A percentile compares a stretch with the other conserved stretches of the same genome.
Evolutionary conservation across 1,140 invertebrate genomes (phyloP).

Genomic region (Drusus annulatus): DNA sequence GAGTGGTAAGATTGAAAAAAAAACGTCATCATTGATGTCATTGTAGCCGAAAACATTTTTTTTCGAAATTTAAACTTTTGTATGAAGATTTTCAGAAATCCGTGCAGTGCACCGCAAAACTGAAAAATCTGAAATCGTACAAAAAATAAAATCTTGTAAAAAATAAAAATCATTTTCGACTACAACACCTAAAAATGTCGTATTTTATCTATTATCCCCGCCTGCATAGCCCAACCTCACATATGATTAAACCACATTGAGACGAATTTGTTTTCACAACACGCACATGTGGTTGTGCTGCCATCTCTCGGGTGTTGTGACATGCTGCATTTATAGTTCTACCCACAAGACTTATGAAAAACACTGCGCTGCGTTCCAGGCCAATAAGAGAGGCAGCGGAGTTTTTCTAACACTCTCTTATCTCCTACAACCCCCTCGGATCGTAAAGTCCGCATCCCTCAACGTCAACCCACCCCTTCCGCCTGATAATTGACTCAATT

Average conservation of each 20-base stretch:
- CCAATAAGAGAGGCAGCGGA: not conserved
- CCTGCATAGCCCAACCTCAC: not conserved
- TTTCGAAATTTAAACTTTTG: too few species aligned
- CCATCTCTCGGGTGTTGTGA: conserved; percentile 19
- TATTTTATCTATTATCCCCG: too few species aligned
- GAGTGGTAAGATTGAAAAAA: too few species aligned
- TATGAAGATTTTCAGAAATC: too few species aligned
- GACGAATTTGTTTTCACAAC: conserved; percentile 28
- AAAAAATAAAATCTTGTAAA: too few species aligned
- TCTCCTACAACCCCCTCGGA: not conserved
- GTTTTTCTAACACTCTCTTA: conserved; percentile 35
- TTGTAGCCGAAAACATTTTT: too few species aligned
- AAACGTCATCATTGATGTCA: too few species aligned
- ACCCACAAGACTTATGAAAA: conserved; percentile 9
- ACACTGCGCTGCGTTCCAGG: not conserved
- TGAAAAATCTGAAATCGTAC: too few species aligned
- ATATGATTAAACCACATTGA: conserved; percentile 17
- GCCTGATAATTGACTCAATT: conserved; percentile 58
- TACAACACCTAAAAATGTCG: too few species aligned
- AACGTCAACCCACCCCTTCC: conserved; percentile 20
- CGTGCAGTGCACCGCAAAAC: too few species aligned
- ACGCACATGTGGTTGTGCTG: not conserved
- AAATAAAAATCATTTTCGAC: too few species aligned
- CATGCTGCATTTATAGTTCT: conserved; percentile 38
- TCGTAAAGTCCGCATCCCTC: conserved; percentile 44